phyloP scores from a whole-genome alignment of 2,888 invertebrate genomes.

The Ceraclea dissimilis region DNA sequence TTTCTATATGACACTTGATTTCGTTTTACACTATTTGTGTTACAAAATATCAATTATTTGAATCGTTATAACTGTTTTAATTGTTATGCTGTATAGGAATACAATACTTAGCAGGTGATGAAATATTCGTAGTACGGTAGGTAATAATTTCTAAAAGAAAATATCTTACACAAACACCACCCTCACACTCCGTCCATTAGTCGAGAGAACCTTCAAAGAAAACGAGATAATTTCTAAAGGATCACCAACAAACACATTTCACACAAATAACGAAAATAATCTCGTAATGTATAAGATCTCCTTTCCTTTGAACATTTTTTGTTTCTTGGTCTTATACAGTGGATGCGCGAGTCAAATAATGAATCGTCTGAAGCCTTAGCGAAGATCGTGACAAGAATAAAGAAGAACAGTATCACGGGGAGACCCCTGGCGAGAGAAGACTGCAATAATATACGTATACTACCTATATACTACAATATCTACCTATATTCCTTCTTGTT shows the following conservation, averaged over 20 bases:
- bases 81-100: too few species aligned
- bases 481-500: too few species aligned
- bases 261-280: conserved; percentile 1
- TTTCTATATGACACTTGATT: too few species aligned
- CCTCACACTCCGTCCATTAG: too few species aligned
- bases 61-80: too few species aligned
- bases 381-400: conserved; percentile 1
- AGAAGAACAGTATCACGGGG: not conserved
- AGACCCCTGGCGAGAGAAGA: not conserved
- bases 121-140: too few species aligned
- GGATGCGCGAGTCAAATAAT: not conserved
- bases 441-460: not conserved
- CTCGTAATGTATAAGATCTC: not conserved
- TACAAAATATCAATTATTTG: too few species aligned
- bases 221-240: not conserved
- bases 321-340: not conserved
- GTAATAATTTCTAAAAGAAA: too few species aligned
- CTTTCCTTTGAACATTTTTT: not conserved
- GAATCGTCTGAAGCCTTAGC: not conserved
- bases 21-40: too few species aligned
- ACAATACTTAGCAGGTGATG: too few species aligned
- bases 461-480: too few species aligned
- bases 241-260: conserved; percentile 2
- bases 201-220: not conserved
- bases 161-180: too few species aligned